Conservation (phyloP, 1,140 invertebrate species). For the Micrasema minimum region DNA sequence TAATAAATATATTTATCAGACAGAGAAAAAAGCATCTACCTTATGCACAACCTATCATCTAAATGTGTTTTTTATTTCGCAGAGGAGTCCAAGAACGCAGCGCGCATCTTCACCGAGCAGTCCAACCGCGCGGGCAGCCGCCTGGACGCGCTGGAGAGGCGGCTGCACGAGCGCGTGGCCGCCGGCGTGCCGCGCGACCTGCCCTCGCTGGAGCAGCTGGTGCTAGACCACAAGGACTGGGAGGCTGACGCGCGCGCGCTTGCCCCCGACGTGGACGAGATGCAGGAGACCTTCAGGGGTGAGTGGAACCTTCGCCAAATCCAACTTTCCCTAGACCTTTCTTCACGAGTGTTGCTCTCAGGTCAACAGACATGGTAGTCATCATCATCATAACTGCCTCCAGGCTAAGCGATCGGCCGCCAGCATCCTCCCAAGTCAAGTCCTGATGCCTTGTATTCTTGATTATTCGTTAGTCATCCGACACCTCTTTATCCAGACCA, state of each 20-base stretch:
- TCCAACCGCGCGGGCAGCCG: conserved; percentile 81
- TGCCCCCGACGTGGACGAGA: conserved; percentile 82
- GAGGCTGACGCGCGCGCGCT: conserved; percentile 78
- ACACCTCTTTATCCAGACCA: too few relatives aligned
- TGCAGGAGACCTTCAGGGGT: conserved; percentile 84
- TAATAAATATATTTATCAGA: too few relatives aligned
- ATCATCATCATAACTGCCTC: too few relatives aligned
- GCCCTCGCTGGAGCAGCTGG: conserved; percentile 85
- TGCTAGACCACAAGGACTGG: conserved; percentile 90
- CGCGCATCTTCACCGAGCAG: conserved; percentile 86
- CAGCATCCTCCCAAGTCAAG: too few relatives aligned
- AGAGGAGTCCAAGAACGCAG: conserved; percentile 90
- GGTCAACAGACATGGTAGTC: too few relatives aligned
- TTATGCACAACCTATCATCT: too few relatives aligned
- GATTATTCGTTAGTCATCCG: too few relatives aligned
- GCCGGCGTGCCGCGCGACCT: conserved; percentile 86
- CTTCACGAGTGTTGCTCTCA: not conserved
- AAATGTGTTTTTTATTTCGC: conserved; percentile 53
- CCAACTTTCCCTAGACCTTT: not conserved
- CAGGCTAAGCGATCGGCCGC: too few relatives aligned
- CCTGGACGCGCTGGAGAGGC: conserved; percentile 86
- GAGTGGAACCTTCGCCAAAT: conserved; percentile 5
- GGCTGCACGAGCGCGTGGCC: conserved; percentile 82
- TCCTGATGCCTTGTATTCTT: too few relatives aligned
- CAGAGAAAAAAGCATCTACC: too few relatives aligned